phyloP scores from a whole-genome alignment of 2,113 vertebrate genomes.

The Otis tarda region DNA sequence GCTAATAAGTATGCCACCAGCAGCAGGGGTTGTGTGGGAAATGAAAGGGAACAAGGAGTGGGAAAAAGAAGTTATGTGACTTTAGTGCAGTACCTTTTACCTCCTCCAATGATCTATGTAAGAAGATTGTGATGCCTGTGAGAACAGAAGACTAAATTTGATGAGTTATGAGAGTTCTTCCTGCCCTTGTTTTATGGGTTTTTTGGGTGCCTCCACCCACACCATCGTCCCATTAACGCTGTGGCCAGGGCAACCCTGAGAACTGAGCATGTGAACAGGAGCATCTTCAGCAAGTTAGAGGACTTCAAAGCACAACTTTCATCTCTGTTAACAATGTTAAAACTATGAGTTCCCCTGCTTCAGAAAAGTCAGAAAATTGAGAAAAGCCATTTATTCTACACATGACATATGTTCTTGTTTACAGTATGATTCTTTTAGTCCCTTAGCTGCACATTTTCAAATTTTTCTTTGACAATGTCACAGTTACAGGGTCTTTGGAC shows the following conservation, averaged over 20 bases:
- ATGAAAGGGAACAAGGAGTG: neutral
- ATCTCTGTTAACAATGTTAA: neutral
- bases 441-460: neutral
- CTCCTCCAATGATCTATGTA: neutral
- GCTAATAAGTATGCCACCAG: neutral
- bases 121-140: neutral
- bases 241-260: neutral
- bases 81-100: neutral
- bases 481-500: neutral
- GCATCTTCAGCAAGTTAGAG: slow-evolving; percentile 1
- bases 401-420: neutral
- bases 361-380: neutral
- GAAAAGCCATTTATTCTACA: neutral
- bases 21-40: neutral
- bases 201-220: neutral
- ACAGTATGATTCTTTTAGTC: neutral
- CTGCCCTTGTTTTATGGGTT: neutral
- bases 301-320: neutral
- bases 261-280: neutral
- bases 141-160: neutral
- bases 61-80: neutral
- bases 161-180: slow-evolving; percentile 16
- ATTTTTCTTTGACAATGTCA: neutral
- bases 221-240: neutral
- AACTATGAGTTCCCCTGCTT: neutral